Evolutionary conservation across 2,888 invertebrate species (phyloP).

Genomic region (Anarsia innoxiella): DNA sequence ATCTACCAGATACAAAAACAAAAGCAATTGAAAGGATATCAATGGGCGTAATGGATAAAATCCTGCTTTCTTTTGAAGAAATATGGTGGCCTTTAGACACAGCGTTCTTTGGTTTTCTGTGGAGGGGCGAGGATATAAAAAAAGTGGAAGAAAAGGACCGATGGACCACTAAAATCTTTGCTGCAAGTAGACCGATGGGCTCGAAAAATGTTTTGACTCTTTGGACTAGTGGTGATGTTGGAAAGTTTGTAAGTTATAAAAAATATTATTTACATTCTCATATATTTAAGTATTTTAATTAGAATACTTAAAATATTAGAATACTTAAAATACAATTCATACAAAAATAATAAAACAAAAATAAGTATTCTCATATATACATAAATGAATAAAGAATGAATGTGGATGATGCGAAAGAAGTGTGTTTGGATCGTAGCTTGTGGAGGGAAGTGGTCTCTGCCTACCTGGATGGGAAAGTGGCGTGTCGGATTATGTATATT

Average conservation of each 20-base stretch:
- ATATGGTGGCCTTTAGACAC: slow-evolving; percentile 76
- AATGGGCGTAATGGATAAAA: slow-evolving; percentile 81
- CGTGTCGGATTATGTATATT: no score
- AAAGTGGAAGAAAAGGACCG: slow-evolving; percentile 22
- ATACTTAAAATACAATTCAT: slow-evolving; percentile 56
- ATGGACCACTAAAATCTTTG: slow-evolving; percentile 33
- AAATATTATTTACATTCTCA: neutral
- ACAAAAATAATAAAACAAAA: no score
- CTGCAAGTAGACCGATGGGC: slow-evolving; percentile 27
- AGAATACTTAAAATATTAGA: neutral
- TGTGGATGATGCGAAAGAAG: no score
- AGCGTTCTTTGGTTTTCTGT: slow-evolving; percentile 30
- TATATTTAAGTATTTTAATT: no score
- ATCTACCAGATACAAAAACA: slow-evolving; percentile 69
- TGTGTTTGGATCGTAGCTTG: no score
- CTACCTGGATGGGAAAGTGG: no score
- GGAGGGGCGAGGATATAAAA: slow-evolving; percentile 30
- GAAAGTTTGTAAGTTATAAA: slow-evolving; percentile 25
- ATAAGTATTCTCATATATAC: no score
- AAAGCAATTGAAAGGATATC: slow-evolving; percentile 74
- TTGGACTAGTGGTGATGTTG: slow-evolving; percentile 39
- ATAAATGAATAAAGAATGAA: no score
- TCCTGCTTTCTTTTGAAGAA: slow-evolving; percentile 77
- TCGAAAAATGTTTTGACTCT: slow-evolving; percentile 28
- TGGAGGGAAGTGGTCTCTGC: no score